phyloP scores from a whole-genome alignment of 1,140 invertebrate genomes.

The Zaprionus gabonicus region DNA sequence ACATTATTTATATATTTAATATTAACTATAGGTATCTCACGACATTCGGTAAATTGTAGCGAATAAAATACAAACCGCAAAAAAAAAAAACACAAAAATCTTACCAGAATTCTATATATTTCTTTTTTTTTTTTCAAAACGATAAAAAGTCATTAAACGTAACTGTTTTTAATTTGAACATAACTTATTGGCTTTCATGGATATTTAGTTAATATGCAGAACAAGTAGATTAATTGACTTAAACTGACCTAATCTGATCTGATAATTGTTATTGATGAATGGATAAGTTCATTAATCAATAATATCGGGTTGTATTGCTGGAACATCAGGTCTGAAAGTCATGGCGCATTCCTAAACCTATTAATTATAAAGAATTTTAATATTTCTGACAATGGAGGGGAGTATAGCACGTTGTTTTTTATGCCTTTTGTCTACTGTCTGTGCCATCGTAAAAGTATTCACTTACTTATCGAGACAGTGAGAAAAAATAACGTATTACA shows the following conservation, averaged over 20 bases:
- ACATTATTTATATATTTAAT: too few relatives aligned
- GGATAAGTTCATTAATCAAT: conserved; percentile 58
- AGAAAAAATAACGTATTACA: conserved; percentile 65
- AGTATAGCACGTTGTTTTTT: conserved; percentile 11
- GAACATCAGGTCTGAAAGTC: conserved; percentile 26
- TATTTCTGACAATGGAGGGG: background rate
- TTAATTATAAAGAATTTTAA: background rate
- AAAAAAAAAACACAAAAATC: too few relatives aligned
- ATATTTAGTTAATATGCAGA: conserved; percentile 43
- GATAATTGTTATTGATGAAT: conserved; percentile 25
- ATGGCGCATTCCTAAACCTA: background rate
- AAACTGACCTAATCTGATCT: conserved; percentile 39
- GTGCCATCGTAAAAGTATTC: conserved; percentile 61
- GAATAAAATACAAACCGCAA: too few relatives aligned
- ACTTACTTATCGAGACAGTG: conserved; percentile 57
- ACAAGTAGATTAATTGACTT: conserved; percentile 53
- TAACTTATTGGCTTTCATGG: background rate
- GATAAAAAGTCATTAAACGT: background rate
- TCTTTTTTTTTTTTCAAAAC: background rate
- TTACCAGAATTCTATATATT: too few relatives aligned
- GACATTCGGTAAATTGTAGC: too few relatives aligned
- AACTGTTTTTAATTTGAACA: background rate
- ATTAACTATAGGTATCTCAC: too few relatives aligned
- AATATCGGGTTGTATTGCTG: background rate
- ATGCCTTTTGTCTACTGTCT: conserved; percentile 1